These are phyloP conservation scores for Dipodomys spectabilis DNA, from an alignment of 2,113 vertebrate species.

Conservation along the genomic window DNA sequence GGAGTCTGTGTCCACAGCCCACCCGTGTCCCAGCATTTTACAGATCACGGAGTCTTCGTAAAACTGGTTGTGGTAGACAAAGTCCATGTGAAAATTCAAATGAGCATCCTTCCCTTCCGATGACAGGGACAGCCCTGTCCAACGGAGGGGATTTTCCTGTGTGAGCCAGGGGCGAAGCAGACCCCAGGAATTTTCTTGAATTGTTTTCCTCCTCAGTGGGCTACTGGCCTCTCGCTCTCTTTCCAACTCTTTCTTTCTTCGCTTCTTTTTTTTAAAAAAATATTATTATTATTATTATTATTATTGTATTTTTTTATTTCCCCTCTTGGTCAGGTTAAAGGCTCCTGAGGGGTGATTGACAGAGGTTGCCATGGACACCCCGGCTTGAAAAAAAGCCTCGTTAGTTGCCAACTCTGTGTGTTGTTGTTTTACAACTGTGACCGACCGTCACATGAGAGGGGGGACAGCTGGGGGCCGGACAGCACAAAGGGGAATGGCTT, in stretches of 20 bases:
- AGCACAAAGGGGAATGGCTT: slow-evolving; percentile 90
- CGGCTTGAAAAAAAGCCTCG: slow-evolving; percentile 87
- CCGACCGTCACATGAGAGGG: slow-evolving; percentile 88
- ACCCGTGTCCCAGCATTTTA: not conserved
- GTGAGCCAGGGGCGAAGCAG: not conserved
- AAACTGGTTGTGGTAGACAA: not conserved
- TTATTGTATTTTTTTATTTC: slow-evolving; percentile 81
- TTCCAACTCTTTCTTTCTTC: slow-evolving; percentile 71
- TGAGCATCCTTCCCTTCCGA: not conserved
- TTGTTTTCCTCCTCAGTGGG: slow-evolving; percentile 33
- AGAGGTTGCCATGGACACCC: slow-evolving; percentile 89
- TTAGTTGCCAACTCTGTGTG: slow-evolving; percentile 89
- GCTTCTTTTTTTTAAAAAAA: not conserved
- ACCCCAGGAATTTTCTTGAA: slow-evolving; percentile 70
- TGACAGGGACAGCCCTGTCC: not conserved
- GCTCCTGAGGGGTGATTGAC: slow-evolving; percentile 85
- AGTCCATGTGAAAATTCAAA: not conserved
- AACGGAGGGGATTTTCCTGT: slow-evolving; percentile 36
- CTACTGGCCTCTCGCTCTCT: slow-evolving; percentile 63
- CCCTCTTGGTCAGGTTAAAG: slow-evolving; percentile 80
- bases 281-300: slow-evolving; percentile 63
- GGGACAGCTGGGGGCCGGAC: slow-evolving; percentile 90
- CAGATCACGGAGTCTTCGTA: not conserved
- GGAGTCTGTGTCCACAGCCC: too few species aligned
- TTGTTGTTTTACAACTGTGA: slow-evolving; percentile 90